A percentile compares a stretch with the other conserved stretches of the same genome.
Conservation (phyloP, 1,140 invertebrate genomes). For the Centruroides vittatus region DNA sequence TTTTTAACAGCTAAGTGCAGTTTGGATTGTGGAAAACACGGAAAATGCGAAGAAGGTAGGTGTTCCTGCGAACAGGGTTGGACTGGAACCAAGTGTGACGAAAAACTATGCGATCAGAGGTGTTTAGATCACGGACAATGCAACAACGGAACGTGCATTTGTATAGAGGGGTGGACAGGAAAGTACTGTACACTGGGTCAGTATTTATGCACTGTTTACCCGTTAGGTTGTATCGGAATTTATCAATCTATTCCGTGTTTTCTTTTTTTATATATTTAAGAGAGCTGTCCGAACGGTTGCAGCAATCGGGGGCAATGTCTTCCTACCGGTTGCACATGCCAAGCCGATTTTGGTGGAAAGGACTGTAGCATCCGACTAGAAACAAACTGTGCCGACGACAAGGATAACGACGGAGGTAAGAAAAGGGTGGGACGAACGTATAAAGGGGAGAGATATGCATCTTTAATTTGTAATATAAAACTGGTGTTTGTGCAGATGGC, state of each 20-base stretch:
- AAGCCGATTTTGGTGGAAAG: slow-evolving; percentile 80
- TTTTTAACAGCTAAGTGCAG: slow-evolving; percentile 65
- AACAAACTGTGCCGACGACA: slow-evolving; percentile 74
- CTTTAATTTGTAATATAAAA: too few relatives aligned
- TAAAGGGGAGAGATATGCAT: too few relatives aligned
- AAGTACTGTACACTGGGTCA: slow-evolving; percentile 75
- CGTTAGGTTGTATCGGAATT: too few relatives aligned
- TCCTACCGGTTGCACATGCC: slow-evolving; percentile 62
- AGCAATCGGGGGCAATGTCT: slow-evolving; percentile 77
- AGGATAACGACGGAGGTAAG: slow-evolving; percentile 93
- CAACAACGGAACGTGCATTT: slow-evolving; percentile 92
- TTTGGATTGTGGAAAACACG: slow-evolving; percentile 78
- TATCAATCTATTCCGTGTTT: too few relatives aligned
- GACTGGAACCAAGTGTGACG: slow-evolving; percentile 77
- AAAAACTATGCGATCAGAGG: slow-evolving; percentile 67
- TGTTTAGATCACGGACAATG: slow-evolving; percentile 93
- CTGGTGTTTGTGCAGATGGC: slow-evolving; percentile 53
- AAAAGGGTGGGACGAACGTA: not conserved
- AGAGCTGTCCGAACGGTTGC: slow-evolving; percentile 80
- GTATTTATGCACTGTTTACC: not conserved
- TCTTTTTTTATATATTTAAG: slow-evolving; percentile 27
- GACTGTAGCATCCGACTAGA: slow-evolving; percentile 84
- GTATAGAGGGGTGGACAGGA: slow-evolving; percentile 94
- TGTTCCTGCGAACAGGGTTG: slow-evolving; percentile 81
- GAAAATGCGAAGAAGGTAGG: slow-evolving; percentile 70